Percentiles rank a stretch among this genome's conserved stretches.
phyloP scores from a whole-genome alignment of 2,888 invertebrate genomes.

The Phoenoteleia sp. region DNA sequence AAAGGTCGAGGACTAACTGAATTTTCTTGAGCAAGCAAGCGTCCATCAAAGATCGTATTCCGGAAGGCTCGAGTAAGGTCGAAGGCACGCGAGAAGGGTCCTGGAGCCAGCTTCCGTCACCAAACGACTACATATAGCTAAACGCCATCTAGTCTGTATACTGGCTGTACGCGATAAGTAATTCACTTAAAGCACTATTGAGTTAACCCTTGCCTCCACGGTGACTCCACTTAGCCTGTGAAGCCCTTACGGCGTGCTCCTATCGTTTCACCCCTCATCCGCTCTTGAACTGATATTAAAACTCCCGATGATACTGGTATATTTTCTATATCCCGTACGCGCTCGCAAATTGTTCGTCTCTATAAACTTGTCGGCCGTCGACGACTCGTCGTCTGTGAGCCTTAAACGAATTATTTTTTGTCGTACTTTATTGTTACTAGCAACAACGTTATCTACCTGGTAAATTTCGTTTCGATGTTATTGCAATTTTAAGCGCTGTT shows the following conservation, averaged over 20 bases:
- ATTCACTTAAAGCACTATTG: conserved; percentile 86
- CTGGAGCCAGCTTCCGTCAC: conserved; percentile 76
- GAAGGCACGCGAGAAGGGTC: conserved; percentile 73
- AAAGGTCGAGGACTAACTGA: conserved; percentile 86
- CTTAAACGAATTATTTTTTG: conserved; percentile 72
- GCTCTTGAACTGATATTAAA: conserved; percentile 73
- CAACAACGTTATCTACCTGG: conserved; percentile 62
- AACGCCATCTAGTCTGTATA: conserved; percentile 85
- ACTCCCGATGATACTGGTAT: conserved; percentile 54
- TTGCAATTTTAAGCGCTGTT: conserved; percentile 36
- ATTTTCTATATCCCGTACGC: conserved; percentile 58
- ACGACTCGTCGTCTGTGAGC: conserved; percentile 53
- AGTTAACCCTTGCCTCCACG: conserved; percentile 86
- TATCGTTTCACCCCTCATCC: conserved; percentile 68
- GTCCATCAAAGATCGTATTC: conserved; percentile 85
- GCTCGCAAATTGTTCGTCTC: conserved; percentile 64
- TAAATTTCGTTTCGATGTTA: conserved; percentile 65
- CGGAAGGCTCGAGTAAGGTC: conserved; percentile 74
- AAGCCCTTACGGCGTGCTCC: conserved; percentile 76
- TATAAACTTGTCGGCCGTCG: conserved; percentile 53
- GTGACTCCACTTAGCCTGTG: conserved; percentile 85
- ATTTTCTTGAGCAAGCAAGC: conserved; percentile 86
- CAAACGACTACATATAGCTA: conserved; percentile 79
- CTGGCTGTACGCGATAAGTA: conserved; percentile 86
- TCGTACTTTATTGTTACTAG: conserved; percentile 64